A percentile compares a stretch with the other conserved stretches of the same genome.
These are phyloP conservation scores for Archivesica marissinica DNA, from an alignment of 1,140 invertebrate genomes.

Conservation along the genomic window DNA sequence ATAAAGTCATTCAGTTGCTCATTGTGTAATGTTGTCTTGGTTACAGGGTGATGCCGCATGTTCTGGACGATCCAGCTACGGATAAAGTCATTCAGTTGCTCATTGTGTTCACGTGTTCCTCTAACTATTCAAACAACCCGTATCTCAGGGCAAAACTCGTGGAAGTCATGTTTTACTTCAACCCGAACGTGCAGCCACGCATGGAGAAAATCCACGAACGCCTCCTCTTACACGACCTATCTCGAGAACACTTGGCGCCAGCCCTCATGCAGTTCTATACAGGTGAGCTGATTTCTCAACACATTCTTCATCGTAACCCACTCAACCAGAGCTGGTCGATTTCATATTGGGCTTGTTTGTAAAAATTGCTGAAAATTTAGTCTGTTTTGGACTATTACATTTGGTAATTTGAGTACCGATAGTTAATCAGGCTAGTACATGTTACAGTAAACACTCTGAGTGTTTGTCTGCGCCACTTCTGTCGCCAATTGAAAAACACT, in stretches of 20 bases:
- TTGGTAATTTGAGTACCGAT: no score
- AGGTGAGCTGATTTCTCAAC: constrained; percentile 78
- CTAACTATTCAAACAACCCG: constrained; percentile 96
- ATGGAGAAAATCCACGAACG: constrained; percentile 87
- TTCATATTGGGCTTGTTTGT: no score
- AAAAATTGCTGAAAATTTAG: no score
- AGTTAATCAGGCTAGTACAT: no score
- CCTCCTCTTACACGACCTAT: constrained; percentile 94
- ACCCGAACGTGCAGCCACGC: constrained; percentile 91
- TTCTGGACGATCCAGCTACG: constrained; percentile 89
- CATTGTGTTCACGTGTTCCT: constrained; percentile 94
- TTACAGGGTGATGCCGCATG: constrained; percentile 89
- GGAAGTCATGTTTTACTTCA: constrained; percentile 97
- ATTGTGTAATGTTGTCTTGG: not conserved
- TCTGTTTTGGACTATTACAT: no score
- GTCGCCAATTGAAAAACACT: no score
- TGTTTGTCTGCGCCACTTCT: no score
- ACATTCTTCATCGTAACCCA: no score
- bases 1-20: constrained; percentile 89
- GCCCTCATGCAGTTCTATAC: constrained; percentile 99
- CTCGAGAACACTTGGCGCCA: constrained; percentile 91
- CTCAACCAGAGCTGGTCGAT: no score
- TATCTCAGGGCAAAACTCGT: constrained; percentile 96
- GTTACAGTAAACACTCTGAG: no score
- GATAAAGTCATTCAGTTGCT: constrained; percentile 94